These are phyloP conservation scores for Bembecia ichneumoniformis DNA, from an alignment of 2,888 invertebrate genomes.

Conservation along the genomic window DNA sequence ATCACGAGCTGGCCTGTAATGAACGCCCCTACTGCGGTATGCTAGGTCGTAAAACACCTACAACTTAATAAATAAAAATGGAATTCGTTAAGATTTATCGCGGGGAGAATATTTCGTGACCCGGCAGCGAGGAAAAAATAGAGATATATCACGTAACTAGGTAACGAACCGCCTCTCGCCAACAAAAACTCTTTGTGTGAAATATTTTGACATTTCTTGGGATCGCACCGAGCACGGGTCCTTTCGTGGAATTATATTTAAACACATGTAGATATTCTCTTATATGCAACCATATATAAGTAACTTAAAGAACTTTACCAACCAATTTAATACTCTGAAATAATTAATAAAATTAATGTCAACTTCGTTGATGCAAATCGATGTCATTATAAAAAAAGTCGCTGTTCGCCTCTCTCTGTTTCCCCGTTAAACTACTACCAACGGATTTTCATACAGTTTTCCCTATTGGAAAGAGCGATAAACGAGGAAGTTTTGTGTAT, in stretches of 20 bases:
- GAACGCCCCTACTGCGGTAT: constrained; percentile 56
- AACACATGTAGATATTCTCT: no score
- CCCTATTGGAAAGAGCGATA: no score
- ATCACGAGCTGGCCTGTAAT: constrained; percentile 54
- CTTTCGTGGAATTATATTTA: constrained; percentile 35
- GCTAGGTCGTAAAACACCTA: constrained; percentile 61
- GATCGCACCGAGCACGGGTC: constrained; percentile 26
- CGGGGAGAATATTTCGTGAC: constrained; percentile 52
- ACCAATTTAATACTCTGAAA: no score
- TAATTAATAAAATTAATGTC: no score
- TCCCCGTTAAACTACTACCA: no score
- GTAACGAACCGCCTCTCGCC: constrained; percentile 39
- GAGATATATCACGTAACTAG: constrained; percentile 40
- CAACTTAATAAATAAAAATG: constrained; percentile 71
- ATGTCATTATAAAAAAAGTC: no score
- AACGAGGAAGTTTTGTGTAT: no score
- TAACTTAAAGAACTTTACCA: no score
- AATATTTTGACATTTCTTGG: constrained; percentile 66
- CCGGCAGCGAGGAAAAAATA: constrained; percentile 44
- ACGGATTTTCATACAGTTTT: no score
- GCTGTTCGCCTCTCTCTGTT: no score
- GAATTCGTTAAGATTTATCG: constrained; percentile 67
- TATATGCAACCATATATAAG: no score
- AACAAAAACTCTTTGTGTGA: constrained; percentile 41
- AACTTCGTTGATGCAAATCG: no score